Conservation (phyloP, 2,888 invertebrate genomes). For the Agrochola lota region DNA sequence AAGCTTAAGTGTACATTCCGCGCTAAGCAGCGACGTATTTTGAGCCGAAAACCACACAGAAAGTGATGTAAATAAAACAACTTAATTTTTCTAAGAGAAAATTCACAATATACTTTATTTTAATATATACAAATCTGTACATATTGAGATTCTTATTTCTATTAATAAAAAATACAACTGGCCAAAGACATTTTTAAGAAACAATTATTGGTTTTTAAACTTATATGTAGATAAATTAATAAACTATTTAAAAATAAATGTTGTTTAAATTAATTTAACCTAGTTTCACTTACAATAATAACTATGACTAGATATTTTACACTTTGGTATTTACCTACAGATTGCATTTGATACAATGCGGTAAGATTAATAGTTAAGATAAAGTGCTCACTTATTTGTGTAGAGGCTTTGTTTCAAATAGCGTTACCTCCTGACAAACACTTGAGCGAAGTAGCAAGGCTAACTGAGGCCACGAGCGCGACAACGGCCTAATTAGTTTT, state of each 20-base stretch:
- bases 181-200: slow-evolving; percentile 21
- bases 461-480: too few species aligned
- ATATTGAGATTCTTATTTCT: slow-evolving; percentile 8
- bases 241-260: slow-evolving; percentile 31
- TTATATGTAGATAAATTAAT: slow-evolving; percentile 36
- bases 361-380: slow-evolving; percentile 6
- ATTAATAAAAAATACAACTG: slow-evolving; percentile 8
- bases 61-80: slow-evolving; percentile 38
- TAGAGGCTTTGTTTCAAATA: too few species aligned
- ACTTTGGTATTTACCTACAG: slow-evolving; percentile 43
- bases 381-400: too few species aligned
- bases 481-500: too few species aligned
- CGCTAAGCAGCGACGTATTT: not conserved
- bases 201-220: slow-evolving; percentile 16
- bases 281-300: slow-evolving; percentile 31
- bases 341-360: slow-evolving; percentile 27
- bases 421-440: too few species aligned
- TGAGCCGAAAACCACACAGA: not conserved
- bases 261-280: slow-evolving; percentile 41
- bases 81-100: not conserved
- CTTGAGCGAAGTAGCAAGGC: too few species aligned
- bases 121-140: slow-evolving; percentile 9
- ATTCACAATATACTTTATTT: slow-evolving; percentile 3
- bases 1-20: not conserved
- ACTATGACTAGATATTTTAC: slow-evolving; percentile 70